Base-by-base conservation (phyloP, 1,140 invertebrate species). In the Leptinotarsa lineolata region DNA sequence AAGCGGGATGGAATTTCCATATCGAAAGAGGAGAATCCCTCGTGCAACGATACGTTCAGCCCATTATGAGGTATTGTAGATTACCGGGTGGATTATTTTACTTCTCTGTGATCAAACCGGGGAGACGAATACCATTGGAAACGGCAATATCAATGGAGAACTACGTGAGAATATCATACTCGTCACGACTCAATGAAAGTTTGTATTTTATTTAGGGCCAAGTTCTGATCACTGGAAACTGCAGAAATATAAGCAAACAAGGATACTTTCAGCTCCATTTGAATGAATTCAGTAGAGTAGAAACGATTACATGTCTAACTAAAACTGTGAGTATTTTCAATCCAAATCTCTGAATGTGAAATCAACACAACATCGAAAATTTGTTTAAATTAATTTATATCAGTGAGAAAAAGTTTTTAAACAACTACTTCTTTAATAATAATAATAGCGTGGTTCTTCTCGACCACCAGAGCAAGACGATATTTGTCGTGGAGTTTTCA, bases 231-330 rank as follows among this genome's bases (percentile, higher is more conserved):
- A 88, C 85, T 24, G 88, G 85, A 58, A 82, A 83, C 72, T 83
- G 81, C 20, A 73, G 77, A 22, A 81, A 81, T n/a, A 44, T 82
- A 4, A 70, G 78, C n/a, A 65, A 72, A 16, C 81, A 82, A 73
- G 83, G 83, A 21, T 91, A 89, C 77, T 92, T 91, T 79, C 83
- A 87, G 45, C 79, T 92, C 18, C 86, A 88, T 76, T 78, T 92
- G 24, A 88, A 90, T 80, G 77, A 79, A 11, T 82, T 85, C 48
- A 86, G 87, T 65, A 83, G 82, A 18, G 84, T 92, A 4, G 87
- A 89, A 72, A 83, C 85, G 0, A 83, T 91, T 39, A 89, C 87
- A 1, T 91, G 90, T 74, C 81, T 90, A 12, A 87, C 86, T 0
- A 87, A 85, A 81, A 85, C 86, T 73, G 86, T 87, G 74, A 79